phyloP scores from a whole-genome alignment of 2,113 vertebrate species.

The Chaetodon auriga region DNA sequence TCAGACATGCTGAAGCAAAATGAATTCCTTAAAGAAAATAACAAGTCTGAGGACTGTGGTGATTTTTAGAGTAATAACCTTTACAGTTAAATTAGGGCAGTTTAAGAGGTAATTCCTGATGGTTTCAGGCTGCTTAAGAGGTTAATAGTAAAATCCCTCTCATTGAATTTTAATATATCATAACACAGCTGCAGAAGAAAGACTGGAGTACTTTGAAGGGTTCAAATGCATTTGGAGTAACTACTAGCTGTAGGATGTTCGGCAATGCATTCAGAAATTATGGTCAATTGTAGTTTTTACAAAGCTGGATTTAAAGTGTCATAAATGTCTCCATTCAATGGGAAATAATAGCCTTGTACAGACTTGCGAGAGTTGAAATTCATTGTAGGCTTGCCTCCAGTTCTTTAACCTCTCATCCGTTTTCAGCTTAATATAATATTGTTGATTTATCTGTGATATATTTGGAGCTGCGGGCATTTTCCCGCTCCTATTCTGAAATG shows the following conservation, averaged over 20 bases:
- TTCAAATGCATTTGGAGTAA: slow-evolving; percentile 70
- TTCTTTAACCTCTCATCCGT: slow-evolving; percentile 90
- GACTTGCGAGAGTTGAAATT: slow-evolving; percentile 88
- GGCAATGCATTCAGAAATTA: slow-evolving; percentile 76
- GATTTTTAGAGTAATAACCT: slow-evolving; percentile 33
- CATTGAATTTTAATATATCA: slow-evolving; percentile 43
- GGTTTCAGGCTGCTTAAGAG: slow-evolving; percentile 15
- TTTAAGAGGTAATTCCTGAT: slow-evolving; percentile 40
- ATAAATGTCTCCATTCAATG: slow-evolving; percentile 84
- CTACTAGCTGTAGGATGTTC: slow-evolving; percentile 58
- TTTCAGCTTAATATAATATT: slow-evolving; percentile 96
- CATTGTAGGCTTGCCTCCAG: slow-evolving; percentile 91
- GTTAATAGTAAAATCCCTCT: slow-evolving; percentile 43
- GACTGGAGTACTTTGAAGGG: slow-evolving; percentile 41
- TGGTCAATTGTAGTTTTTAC: slow-evolving; percentile 85
- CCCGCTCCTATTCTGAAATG: slow-evolving; percentile 88
- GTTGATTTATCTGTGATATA: slow-evolving; percentile 99
- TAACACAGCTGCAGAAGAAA: slow-evolving; percentile 38
- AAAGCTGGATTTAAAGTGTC: slow-evolving; percentile 87
- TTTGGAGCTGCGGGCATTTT: slow-evolving; percentile 91
- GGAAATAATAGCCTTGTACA: slow-evolving; percentile 90
- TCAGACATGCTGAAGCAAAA: neutral
- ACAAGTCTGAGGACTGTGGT: neutral
- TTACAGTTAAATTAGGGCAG: slow-evolving; percentile 1
- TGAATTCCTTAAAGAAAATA: neutral